Evolutionary conservation across 2,888 invertebrate genomes (phyloP).

Genomic region (Lycia hirtaria): DNA sequence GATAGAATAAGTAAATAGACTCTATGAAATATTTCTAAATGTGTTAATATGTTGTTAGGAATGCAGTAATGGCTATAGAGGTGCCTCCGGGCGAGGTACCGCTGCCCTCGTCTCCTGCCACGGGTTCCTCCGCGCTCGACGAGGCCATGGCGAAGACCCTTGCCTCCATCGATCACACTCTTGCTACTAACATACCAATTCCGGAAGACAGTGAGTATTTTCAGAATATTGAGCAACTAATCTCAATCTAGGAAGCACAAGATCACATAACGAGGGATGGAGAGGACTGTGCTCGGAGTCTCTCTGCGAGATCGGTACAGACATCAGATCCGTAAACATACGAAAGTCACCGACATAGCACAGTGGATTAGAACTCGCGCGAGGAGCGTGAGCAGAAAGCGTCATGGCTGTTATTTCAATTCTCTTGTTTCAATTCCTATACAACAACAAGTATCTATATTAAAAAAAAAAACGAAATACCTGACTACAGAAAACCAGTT

Average conservation of each 20-base stretch:
- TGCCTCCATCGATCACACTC: conserved; percentile 93
- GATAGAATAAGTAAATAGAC: not conserved
- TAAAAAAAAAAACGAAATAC: too few species aligned
- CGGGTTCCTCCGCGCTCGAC: conserved; percentile 90
- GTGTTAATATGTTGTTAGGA: conserved; percentile 45
- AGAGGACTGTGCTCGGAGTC: too few species aligned
- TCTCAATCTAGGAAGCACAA: not conserved
- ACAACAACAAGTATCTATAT: too few species aligned
- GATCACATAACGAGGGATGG: too few species aligned
- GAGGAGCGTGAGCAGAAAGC: too few species aligned
- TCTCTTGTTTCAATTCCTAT: too few species aligned
- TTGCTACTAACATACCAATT: conserved; percentile 81
- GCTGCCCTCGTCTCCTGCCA: conserved; percentile 67
- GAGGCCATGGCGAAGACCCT: conserved; percentile 98
- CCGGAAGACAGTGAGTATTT: conserved; percentile 78
- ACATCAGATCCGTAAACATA: too few species aligned
- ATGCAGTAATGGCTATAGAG: conserved; percentile 39
- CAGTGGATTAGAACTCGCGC: too few species aligned
- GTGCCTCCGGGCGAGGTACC: conserved; percentile 68
- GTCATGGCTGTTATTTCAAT: too few species aligned
- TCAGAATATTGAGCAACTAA: not conserved
- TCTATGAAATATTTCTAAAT: not conserved
- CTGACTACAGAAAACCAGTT: too few species aligned
- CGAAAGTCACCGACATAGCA: too few species aligned
- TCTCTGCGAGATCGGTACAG: too few species aligned